These are phyloP conservation scores for Diprion similis DNA, from an alignment of 1,140 invertebrate species.

Conservation along the genomic window DNA sequence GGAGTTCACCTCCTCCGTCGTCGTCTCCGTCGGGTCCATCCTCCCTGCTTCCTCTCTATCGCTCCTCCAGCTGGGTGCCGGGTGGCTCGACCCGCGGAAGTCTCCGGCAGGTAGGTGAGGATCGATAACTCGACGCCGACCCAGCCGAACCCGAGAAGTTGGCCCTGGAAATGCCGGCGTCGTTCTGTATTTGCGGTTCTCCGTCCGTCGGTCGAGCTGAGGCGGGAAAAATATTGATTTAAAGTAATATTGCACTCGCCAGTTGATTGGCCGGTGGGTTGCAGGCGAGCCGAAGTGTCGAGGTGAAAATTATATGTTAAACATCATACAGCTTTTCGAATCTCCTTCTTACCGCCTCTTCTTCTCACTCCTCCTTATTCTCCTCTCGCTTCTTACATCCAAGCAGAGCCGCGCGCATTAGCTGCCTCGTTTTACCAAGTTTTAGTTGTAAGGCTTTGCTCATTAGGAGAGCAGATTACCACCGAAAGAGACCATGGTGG, in stretches of 20 bases:
- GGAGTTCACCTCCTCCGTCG: slow-evolving; percentile 3
- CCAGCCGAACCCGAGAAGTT: slow-evolving; percentile 49
- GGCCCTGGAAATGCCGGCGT: slow-evolving; percentile 6
- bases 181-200: not conserved
- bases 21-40: slow-evolving; percentile 20
- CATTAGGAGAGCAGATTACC: no score
- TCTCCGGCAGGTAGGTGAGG: slow-evolving; percentile 52
- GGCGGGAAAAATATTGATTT: not conserved
- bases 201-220: not conserved
- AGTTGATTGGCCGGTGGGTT: no score
- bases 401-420: not conserved
- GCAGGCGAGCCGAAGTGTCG: no score
- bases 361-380: not conserved
- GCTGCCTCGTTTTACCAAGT: not conserved
- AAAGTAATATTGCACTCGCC: no score
- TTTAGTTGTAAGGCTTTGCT: not conserved
- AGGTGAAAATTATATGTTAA: no score
- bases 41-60: not conserved
- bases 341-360: not conserved
- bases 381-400: not conserved
- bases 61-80: slow-evolving; percentile 37
- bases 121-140: slow-evolving; percentile 55
- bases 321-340: no score
- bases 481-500: no score
- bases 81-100: slow-evolving; percentile 37